Conservation (phyloP, 1,140 invertebrate genomes). For the Alviniconcha marisindica region DNA sequence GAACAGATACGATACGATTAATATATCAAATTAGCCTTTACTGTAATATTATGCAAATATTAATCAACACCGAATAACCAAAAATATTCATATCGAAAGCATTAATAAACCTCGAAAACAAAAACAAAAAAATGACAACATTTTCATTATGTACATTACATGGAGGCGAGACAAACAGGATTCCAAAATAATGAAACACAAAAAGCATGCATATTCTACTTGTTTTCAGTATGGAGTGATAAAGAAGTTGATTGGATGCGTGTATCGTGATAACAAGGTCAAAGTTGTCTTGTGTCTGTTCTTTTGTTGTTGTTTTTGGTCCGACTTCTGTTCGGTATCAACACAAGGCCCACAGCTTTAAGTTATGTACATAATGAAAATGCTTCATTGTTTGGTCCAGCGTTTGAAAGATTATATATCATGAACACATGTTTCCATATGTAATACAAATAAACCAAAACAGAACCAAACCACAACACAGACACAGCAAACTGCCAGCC, state of each 20-base stretch:
- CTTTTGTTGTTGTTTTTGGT: background rate
- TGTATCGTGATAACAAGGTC: too few relatives aligned
- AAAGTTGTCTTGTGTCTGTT: background rate
- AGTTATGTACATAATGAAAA: constrained; percentile 53
- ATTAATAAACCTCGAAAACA: background rate
- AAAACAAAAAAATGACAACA: constrained; percentile 10
- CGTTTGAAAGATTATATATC: too few relatives aligned
- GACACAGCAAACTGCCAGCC: constrained; percentile 26
- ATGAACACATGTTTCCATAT: too few relatives aligned
- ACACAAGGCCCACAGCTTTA: constrained; percentile 43
- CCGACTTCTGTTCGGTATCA: constrained; percentile 37
- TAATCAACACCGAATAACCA: too few relatives aligned
- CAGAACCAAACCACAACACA: constrained; percentile 24
- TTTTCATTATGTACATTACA: constrained; percentile 42
- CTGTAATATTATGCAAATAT: too few relatives aligned
- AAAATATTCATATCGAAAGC: constrained; percentile 16
- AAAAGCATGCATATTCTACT: constrained; percentile 18
- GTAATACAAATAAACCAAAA: constrained; percentile 16
- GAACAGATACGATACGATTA: too few relatives aligned
- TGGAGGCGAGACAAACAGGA: constrained; percentile 1
- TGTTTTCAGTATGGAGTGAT: too few relatives aligned
- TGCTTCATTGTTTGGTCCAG: constrained; percentile 34
- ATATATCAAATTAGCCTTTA: too few relatives aligned
- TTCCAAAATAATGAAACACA: background rate
- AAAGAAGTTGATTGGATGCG: too few relatives aligned